Evolutionary conservation across 2,797 vertebrate species (phyloP).

Genomic region (Sphenopsis melanotis): DNA sequence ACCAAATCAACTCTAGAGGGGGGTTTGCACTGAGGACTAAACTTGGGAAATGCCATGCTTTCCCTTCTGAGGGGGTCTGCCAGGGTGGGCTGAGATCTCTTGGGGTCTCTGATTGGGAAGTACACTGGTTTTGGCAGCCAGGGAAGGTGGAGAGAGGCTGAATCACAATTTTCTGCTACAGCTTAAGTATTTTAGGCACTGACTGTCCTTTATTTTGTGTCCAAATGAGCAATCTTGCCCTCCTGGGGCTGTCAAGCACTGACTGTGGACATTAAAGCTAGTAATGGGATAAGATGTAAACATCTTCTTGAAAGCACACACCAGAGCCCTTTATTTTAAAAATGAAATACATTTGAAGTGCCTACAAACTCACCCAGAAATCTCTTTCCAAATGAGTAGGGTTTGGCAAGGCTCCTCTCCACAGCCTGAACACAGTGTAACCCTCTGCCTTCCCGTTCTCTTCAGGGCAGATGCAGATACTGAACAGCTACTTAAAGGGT

Average conservation of each 20-base stretch:
- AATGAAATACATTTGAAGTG: constrained; percentile 21
- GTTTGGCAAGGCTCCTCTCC: neutral
- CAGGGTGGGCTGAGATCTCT: neutral
- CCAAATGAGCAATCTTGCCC: neutral
- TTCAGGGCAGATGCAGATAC: neutral
- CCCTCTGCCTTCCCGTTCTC: neutral
- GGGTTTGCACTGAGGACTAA: neutral
- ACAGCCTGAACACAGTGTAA: neutral
- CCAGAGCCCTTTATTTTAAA: constrained; percentile 20
- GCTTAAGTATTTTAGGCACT: neutral
- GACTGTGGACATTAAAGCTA: constrained; percentile 7
- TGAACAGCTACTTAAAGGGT: neutral
- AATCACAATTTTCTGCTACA: neutral
- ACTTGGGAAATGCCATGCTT: neutral
- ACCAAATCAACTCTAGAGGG: neutral
- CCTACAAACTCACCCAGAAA: constrained; percentile 25
- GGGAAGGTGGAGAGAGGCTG: neutral
- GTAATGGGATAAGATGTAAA: constrained; percentile 26
- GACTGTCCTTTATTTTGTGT: neutral
- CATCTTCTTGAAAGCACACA: neutral
- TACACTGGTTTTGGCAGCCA: neutral
- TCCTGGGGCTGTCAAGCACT: neutral
- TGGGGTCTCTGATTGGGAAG: neutral
- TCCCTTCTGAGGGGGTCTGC: neutral
- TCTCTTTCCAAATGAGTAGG: constrained; percentile 5